These are phyloP conservation scores for Prosapia bicincta DNA, from an alignment of 2,888 invertebrate genomes.

Conservation along the genomic window DNA sequence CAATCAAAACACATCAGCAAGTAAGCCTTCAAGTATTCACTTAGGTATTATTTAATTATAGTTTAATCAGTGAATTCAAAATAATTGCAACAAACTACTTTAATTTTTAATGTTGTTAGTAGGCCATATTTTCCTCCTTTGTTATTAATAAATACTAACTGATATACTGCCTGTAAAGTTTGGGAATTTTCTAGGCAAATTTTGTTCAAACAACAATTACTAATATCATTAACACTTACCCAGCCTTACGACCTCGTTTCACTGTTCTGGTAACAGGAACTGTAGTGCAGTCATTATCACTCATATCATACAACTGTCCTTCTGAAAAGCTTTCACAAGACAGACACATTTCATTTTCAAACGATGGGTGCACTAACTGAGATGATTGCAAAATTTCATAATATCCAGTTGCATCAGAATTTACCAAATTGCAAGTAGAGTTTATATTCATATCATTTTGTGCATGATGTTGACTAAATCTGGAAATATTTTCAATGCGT, in stretches of 20 bases:
- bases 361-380: not conserved
- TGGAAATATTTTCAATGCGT: not conserved
- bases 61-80: too few species aligned
- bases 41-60: too few species aligned
- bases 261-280: not conserved
- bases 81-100: too few species aligned
- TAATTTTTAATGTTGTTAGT: too few species aligned
- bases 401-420: not conserved
- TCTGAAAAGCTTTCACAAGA: not conserved
- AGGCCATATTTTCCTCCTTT: too few species aligned
- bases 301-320: not conserved
- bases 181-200: too few species aligned
- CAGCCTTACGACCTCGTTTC: not conserved
- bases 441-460: not conserved
- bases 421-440: not conserved
- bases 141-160: too few species aligned
- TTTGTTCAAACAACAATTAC: too few species aligned
- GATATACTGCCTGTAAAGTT: too few species aligned
- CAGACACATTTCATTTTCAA: not conserved
- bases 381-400: not conserved
- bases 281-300: not conserved
- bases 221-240: not conserved
- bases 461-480: not conserved
- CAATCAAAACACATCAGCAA: too few species aligned
- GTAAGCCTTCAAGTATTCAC: too few species aligned